phyloP scores from a whole-genome alignment of 2,113 vertebrate species.

The Emydura subglobosa region DNA sequence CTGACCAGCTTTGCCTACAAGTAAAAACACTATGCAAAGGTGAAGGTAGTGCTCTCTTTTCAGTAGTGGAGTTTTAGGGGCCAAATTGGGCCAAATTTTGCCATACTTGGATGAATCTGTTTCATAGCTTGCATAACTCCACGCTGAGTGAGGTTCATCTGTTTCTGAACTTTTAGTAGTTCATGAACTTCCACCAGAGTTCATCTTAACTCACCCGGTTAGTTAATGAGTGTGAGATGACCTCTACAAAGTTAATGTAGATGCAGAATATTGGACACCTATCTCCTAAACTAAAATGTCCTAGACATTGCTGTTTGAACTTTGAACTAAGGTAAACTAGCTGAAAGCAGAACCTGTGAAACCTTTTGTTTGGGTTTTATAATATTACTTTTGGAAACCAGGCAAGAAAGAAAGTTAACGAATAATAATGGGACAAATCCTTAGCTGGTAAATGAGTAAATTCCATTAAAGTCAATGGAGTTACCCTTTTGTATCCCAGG shows the following conservation, averaged over 20 bases:
- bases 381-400: too few relatives aligned
- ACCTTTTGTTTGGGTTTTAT: too few relatives aligned
- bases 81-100: not conserved
- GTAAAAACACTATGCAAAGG: not conserved
- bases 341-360: too few relatives aligned
- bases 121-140: not conserved
- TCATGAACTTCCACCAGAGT: not conserved
- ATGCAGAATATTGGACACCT: not conserved
- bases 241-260: not conserved
- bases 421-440: too few relatives aligned
- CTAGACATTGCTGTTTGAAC: not conserved
- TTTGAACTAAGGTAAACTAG: too few relatives aligned
- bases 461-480: too few relatives aligned
- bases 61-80: not conserved
- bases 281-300: not conserved
- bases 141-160: not conserved
- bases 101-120: not conserved
- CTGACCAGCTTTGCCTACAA: too few relatives aligned
- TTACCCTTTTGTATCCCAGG: too few relatives aligned
- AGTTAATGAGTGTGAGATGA: not conserved
- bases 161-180: not conserved
- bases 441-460: too few relatives aligned
- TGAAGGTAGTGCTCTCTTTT: not conserved
- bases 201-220: not conserved
- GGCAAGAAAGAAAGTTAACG: too few relatives aligned